Conservation (phyloP, 1,140 invertebrate species). For the Aphelenchoides avenae region DNA sequence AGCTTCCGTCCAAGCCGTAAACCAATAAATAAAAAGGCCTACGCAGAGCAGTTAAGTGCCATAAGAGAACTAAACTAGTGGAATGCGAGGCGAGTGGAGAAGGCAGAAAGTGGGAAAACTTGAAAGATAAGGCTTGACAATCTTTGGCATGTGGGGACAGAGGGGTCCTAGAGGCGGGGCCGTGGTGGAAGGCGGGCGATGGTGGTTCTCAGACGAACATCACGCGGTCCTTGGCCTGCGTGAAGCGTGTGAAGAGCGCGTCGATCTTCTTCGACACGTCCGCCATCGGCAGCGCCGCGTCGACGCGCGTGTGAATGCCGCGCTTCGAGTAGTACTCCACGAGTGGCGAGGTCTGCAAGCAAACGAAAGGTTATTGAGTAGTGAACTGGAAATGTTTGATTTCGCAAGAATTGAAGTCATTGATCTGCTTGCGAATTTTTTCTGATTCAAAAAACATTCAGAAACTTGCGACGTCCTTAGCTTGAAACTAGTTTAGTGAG, state of each 20-base stretch:
- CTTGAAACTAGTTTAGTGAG: not conserved
- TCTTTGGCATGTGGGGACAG: too few relatives aligned
- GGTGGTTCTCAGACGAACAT: constrained; percentile 31
- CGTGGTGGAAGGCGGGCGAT: too few relatives aligned
- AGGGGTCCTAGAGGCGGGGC: too few relatives aligned
- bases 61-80: too few relatives aligned
- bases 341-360: constrained; percentile 62
- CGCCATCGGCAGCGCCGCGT: constrained; percentile 58
- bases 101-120: too few relatives aligned
- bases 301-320: constrained; percentile 60
- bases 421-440: not conserved
- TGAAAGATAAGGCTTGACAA: too few relatives aligned
- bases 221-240: constrained; percentile 32
- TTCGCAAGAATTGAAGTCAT: not conserved
- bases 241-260: constrained; percentile 41
- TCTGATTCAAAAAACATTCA: not conserved
- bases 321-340: constrained; percentile 62
- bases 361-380: constrained; percentile 1
- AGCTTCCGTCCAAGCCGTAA: too few relatives aligned
- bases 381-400: too few relatives aligned
- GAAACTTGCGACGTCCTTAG: not conserved
- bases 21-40: too few relatives aligned
- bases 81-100: too few relatives aligned
- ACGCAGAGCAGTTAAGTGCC: too few relatives aligned
- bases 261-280: constrained; percentile 49